Conservation (phyloP, 2,113 vertebrate species). For the Chaetops frenatus region DNA sequence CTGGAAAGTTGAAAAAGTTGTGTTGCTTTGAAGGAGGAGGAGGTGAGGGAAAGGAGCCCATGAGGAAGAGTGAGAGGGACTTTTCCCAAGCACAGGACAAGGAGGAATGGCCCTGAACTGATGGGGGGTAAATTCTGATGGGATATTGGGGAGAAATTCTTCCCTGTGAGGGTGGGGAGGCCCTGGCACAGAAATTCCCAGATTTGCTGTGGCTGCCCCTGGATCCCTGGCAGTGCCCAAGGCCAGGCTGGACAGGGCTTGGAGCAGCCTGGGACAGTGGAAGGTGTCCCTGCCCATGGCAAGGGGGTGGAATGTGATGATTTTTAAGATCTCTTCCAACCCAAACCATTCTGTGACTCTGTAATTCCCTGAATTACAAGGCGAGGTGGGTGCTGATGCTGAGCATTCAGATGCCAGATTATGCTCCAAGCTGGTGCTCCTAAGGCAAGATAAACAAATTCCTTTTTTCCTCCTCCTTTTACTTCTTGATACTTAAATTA, state of each 20-base stretch:
- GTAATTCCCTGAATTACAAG: background rate
- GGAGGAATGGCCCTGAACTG: background rate
- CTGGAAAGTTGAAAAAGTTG: background rate
- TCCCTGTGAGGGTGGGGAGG: fast-evolving
- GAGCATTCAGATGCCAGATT: background rate
- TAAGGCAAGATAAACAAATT: background rate
- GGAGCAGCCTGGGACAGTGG: fast-evolving
- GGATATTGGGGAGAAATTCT: background rate
- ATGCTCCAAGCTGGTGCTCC: background rate
- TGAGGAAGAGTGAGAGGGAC: background rate
- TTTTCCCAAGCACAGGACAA: background rate
- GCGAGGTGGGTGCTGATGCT: background rate
- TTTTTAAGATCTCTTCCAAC: background rate
- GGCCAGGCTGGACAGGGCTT: fast-evolving
- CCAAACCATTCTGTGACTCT: background rate
- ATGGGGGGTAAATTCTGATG: no score
- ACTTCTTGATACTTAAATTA: background rate
- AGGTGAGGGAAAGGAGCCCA: background rate
- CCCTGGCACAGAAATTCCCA: background rate
- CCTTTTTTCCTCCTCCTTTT: fast-evolving
- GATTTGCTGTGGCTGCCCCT: background rate
- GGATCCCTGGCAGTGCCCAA: background rate
- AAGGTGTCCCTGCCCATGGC: background rate
- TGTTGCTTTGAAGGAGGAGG: background rate
- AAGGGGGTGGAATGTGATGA: fast-evolving